A percentile compares a stretch with the other conserved stretches of the same genome.
Conservation (phyloP, 2,113 vertebrate species). For the Psilopsiagon aymara region DNA sequence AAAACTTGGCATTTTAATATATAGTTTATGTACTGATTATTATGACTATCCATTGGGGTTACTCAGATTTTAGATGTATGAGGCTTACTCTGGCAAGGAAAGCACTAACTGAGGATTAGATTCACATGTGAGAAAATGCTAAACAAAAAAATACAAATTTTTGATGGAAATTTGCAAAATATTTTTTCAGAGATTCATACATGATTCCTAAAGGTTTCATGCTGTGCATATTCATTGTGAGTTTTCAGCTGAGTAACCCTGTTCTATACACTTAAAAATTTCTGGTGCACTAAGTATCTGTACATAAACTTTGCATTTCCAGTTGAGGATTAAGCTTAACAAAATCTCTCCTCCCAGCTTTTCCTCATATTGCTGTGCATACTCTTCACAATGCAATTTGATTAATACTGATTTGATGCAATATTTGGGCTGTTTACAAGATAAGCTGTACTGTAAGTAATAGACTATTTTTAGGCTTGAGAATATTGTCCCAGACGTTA, state of each 20-base stretch:
- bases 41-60: not conserved
- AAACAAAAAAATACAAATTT: not conserved
- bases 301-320: slow-evolving; percentile 62
- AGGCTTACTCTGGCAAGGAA: not conserved
- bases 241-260: slow-evolving; percentile 5
- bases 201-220: not conserved
- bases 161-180: not conserved
- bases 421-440: slow-evolving; percentile 77
- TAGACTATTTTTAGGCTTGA: not conserved
- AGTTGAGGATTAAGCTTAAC: slow-evolving; percentile 55
- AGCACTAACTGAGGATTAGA: not conserved
- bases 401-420: slow-evolving; percentile 33
- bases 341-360: slow-evolving; percentile 60
- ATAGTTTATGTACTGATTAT: slow-evolving; percentile 63
- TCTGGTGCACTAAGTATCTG: not conserved
- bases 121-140: not conserved
- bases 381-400: slow-evolving; percentile 2
- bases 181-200: not conserved
- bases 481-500: not conserved
- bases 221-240: not conserved
- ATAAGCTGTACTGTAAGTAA: slow-evolving; percentile 34
- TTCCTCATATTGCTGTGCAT: slow-evolving; percentile 49
- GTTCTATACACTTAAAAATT: not conserved
- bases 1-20: slow-evolving; percentile 47
- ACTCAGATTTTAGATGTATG: not conserved